phyloP scores from a whole-genome alignment of 2,888 invertebrate genomes.

The Xestia c-nigrum region DNA sequence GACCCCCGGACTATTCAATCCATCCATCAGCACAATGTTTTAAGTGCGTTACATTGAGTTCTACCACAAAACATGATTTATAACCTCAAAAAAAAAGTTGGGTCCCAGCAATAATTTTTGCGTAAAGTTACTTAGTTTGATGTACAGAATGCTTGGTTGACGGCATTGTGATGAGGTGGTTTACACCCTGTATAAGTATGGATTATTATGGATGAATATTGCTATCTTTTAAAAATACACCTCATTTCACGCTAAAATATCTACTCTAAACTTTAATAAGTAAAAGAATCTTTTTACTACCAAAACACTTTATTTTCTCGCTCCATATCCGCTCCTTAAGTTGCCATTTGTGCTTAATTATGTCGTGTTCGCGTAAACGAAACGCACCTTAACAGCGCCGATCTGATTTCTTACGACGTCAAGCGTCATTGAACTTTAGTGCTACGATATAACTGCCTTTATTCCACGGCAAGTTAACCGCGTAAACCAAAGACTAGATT shows the following conservation, averaged over 20 bases:
- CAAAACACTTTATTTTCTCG: conserved; percentile 35
- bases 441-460: conserved; percentile 21
- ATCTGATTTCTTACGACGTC: conserved; percentile 51
- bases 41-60: no score
- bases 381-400: conserved; percentile 41
- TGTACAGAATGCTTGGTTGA: no score
- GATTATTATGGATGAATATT: no score
- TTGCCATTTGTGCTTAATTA: conserved; percentile 50
- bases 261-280: not conserved
- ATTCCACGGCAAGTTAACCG: not conserved
- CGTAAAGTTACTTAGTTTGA: no score
- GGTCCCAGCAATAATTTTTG: no score
- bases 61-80: no score
- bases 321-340: conserved; percentile 38
- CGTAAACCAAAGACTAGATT: not conserved
- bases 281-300: conserved; percentile 14
- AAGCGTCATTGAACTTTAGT: conserved; percentile 54
- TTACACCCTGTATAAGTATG: no score
- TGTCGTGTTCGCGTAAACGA: conserved; percentile 39
- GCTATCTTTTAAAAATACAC: conserved; percentile 1
- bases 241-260: conserved; percentile 5
- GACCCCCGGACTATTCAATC: no score
- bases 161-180: no score
- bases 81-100: no score
- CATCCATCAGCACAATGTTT: no score